Percentiles rank a stretch among this genome's conserved stretches.
These are phyloP conservation scores for Lepidurus arcticus DNA, from an alignment of 1,140 invertebrate species.

Conservation along the genomic window DNA sequence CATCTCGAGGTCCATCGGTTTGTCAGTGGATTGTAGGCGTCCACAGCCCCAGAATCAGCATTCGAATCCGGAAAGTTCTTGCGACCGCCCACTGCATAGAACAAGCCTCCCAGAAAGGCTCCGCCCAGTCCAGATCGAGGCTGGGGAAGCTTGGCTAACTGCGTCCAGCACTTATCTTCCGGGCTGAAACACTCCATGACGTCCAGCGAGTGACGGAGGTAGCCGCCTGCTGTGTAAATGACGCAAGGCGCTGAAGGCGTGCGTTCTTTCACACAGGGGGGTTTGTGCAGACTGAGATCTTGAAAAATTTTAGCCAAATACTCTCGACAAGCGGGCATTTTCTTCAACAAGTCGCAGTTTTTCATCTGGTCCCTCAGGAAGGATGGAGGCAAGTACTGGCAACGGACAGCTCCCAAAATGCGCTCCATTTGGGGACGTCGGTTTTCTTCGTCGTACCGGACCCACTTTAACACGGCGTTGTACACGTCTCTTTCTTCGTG, in stretches of 20 bases:
- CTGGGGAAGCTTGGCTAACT: slow-evolving; percentile 67
- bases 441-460: slow-evolving; percentile 69
- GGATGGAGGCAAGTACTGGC: slow-evolving; percentile 83
- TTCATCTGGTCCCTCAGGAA: slow-evolving; percentile 85
- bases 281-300: slow-evolving; percentile 76
- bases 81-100: slow-evolving; percentile 84
- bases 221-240: slow-evolving; percentile 85
- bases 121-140: slow-evolving; percentile 79
- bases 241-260: slow-evolving; percentile 77
- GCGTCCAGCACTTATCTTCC: slow-evolving; percentile 74
- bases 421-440: slow-evolving; percentile 76
- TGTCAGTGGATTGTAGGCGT: slow-evolving; percentile 68
- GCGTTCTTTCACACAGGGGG: slow-evolving; percentile 69
- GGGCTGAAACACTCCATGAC: slow-evolving; percentile 80
- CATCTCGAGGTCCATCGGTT: slow-evolving; percentile 72
- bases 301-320: slow-evolving; percentile 81
- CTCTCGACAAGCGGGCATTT: slow-evolving; percentile 78
- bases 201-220: slow-evolving; percentile 75
- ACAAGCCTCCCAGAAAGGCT: slow-evolving; percentile 68
- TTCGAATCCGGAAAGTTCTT: slow-evolving; percentile 79
- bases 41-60: slow-evolving; percentile 64
- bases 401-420: slow-evolving; percentile 77
- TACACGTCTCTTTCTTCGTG: slow-evolving; percentile 86
- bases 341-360: slow-evolving; percentile 79
- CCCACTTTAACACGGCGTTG: slow-evolving; percentile 85